These are phyloP conservation scores for Hemitrygon akajei DNA, from an alignment of 2,797 vertebrate genomes.

Conservation along the genomic window DNA sequence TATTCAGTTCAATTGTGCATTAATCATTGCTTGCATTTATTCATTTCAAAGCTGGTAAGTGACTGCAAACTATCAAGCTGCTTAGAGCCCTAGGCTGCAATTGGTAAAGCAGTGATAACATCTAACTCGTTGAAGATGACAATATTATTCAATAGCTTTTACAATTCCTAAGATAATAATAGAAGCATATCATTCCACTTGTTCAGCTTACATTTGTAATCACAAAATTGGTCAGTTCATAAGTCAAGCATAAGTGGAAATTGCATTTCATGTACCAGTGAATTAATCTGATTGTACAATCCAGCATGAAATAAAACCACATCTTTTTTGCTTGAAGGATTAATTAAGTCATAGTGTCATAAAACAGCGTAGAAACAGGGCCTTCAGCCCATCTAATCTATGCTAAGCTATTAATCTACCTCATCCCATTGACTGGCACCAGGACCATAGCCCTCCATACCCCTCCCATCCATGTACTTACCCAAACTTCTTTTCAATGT, in stretches of 20 bases:
- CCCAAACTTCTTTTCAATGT: too few species aligned
- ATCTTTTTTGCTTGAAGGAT: slow-evolving; percentile 5
- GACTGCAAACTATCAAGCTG: neutral
- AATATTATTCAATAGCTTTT: neutral
- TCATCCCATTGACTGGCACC: too few species aligned
- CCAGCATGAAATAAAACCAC: neutral
- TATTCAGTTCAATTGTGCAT: neutral
- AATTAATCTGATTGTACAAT: neutral
- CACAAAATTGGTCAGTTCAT: neutral
- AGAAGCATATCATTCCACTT: neutral
- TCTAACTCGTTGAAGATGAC: neutral
- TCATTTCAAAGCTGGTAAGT: neutral
- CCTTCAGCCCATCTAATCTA: too few species aligned
- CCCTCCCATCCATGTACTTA: too few species aligned
- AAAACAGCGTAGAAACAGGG: too few species aligned
- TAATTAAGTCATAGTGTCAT: neutral
- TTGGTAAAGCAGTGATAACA: neutral
- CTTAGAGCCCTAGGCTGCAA: neutral
- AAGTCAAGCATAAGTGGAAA: neutral
- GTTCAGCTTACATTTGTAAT: neutral
- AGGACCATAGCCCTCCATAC: too few species aligned
- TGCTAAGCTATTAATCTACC: too few species aligned
- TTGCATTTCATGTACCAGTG: neutral
- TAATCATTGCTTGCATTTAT: neutral
- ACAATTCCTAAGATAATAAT: neutral